Evolutionary conservation across 2,797 vertebrate genomes (phyloP).

Genomic region (Onychomys torridus): DNA sequence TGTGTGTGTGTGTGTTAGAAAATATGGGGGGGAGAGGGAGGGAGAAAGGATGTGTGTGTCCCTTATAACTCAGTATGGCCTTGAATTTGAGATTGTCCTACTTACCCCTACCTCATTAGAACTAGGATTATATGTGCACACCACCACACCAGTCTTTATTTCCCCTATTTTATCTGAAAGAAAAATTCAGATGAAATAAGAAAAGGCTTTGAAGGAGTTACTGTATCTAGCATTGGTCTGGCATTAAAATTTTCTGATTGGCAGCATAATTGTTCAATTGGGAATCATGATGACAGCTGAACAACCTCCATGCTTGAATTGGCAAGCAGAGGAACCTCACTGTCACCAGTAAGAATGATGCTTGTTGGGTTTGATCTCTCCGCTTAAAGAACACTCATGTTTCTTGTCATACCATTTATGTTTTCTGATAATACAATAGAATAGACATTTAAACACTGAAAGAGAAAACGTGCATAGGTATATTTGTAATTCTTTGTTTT

Average conservation of each 20-base stretch:
- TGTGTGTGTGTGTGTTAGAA: not conserved
- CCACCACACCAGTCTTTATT: conserved; percentile 22
- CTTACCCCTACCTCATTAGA: not conserved
- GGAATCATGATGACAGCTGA: conserved; percentile 84
- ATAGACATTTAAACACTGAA: conserved; percentile 65
- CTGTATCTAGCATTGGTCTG: conserved; percentile 87
- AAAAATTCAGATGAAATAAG: conserved; percentile 60
- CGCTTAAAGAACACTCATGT: conserved; percentile 69
- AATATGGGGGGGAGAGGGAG: too few relatives aligned
- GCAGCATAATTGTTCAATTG: conserved; percentile 89
- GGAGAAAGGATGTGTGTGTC: not conserved
- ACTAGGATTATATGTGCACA: not conserved
- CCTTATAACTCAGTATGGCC: not conserved
- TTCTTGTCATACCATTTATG: conserved; percentile 71
- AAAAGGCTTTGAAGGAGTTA: conserved; percentile 67
- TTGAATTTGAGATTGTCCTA: not conserved
- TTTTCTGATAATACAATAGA: conserved; percentile 69
- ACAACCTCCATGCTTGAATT: conserved; percentile 83
- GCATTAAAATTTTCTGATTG: conserved; percentile 92
- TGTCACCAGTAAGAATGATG: conserved; percentile 84
- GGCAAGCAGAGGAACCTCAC: conserved; percentile 80
- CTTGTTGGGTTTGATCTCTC: conserved; percentile 82
- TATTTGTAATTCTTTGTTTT: conserved; percentile 84
- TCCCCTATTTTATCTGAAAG: not conserved
- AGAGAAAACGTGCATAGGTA: conserved; percentile 73